Base-by-base conservation (phyloP, 2,888 invertebrate species). In the Eristalis intricaria region DNA sequence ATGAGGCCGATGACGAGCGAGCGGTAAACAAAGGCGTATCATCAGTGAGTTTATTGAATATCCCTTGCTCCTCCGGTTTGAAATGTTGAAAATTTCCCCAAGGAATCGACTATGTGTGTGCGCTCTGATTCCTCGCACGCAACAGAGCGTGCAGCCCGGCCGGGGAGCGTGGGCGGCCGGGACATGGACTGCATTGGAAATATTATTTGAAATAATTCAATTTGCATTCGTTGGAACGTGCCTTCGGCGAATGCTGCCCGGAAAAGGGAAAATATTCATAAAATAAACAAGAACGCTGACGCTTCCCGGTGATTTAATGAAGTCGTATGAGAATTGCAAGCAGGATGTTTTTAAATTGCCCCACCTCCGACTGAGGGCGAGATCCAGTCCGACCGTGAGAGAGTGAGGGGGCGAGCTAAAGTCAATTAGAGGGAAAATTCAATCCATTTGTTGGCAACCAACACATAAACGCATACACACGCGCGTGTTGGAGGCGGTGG, bases 31-130 rank as follows among this genome's bases (percentile, higher is more conserved):
- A 78, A 65, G 64, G 58, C 38, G 56, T 29, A 56, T 26, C 40
- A 60, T 19, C 75, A 63, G 29, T 70, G 78, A 71, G 56, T 78
- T 64, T 78, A 78, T 78, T 71, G 64, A 65, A 78, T 40, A 26
- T 71, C 58, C n/a, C 50, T 5, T 29, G 29, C 4, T 26, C 22
- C 29, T 43, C 58, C 5, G 15, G 38, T 38, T 40, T n/a, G 63
- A 73, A 64, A 63, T 71, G 29, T 64, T 15, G 58, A 58, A 58
- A 50, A 50, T 50, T 50, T n/a, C 50, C 50, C 50, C 50, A 19
- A 50, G 5, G 50, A 19, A 19, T 50, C 19, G 19, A 8, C 8
- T 19, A 50, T 50, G 50, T 50, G 50, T 50, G 50, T 19, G n/a
- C 43, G 43, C 43, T 43, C 43, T 43, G 43, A 43, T 43, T 43